Base-by-base conservation (phyloP, 2,113 vertebrate genomes). In the Chloroceryle aenea region DNA sequence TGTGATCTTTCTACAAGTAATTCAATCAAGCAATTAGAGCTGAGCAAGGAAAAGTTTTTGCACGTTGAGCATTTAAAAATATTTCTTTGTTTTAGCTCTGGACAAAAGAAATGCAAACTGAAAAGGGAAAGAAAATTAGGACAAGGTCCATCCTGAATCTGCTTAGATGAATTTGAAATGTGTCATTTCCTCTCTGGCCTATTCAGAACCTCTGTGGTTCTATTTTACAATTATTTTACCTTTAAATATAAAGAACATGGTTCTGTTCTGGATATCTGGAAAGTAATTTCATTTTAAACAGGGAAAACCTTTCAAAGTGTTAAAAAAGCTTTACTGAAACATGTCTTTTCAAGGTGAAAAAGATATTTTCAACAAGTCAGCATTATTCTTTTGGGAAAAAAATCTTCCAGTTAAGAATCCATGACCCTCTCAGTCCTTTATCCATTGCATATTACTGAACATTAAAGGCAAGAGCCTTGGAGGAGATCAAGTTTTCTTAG, bases 1-100 rank as follows among this genome's bases (percentile, higher is more conserved):
- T 75, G 63, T 85, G 83, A 93, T 95, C 47, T 89, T 43, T 90
- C 90, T 75, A 67, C 84, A 82, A 53, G 81, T 72, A 95, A 93
- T 82, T 93, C 62, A 78, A 45, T 30, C 0, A 8, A 87, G 62
- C 53, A 91, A 42, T 72, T 64, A 87, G 91, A 91, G 81, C 30
- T 48, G 61, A 40, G 77, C 36, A 85, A 87, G 40, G 62, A 85
- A 94, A 79, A 58, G 81, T 14, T 93, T 95, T 72, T 92, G 47
- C 53, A 61, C 1, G 10, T 78, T 48, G 48, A 62, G 68, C 47
- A 56, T 89, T 79, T n/a, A 61, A 77, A 95, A 92, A 68, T 85
- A 68, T 85, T 79, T 81, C 61, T 71, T 74, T 72, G 67, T 45
- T 95, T 88, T 85, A 82, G 55, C 56, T 91, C 2, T 1, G 25